phyloP scores from a whole-genome alignment of 2,797 vertebrate genomes.

The Pristis pectinata region DNA sequence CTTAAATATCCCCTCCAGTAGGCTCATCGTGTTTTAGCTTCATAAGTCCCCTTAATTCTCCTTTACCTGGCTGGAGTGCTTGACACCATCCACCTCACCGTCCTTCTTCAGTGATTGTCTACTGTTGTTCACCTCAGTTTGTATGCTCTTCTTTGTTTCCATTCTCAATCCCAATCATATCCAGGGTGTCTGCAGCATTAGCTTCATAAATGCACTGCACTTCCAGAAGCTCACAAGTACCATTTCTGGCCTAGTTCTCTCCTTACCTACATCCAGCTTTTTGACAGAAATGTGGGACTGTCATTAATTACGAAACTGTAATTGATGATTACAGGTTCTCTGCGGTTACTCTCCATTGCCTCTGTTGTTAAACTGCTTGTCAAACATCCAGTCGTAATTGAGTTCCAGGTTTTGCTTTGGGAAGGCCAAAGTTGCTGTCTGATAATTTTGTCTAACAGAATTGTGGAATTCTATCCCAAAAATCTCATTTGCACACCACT shows the following conservation, averaged over 20 bases:
- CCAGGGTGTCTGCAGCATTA: background rate
- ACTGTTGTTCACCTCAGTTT: background rate
- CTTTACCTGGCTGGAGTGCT: background rate
- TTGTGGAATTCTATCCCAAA: too few relatives aligned
- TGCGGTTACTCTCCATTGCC: background rate
- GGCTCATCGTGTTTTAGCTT: background rate
- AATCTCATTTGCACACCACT: background rate
- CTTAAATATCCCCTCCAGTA: background rate
- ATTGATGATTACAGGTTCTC: background rate
- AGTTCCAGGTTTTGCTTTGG: background rate
- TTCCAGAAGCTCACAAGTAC: background rate
- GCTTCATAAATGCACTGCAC: too few relatives aligned
- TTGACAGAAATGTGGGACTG: background rate
- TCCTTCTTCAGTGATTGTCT: background rate
- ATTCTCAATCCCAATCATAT: background rate
- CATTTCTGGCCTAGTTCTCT: background rate
- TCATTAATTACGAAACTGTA: too few relatives aligned
- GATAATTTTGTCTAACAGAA: too few relatives aligned
- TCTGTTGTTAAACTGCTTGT: background rate
- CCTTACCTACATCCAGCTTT: background rate
- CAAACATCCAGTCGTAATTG: background rate
- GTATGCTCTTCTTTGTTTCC: background rate
- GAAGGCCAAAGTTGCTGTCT: background rate
- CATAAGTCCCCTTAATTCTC: background rate
- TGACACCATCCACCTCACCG: background rate